phyloP scores from a whole-genome alignment of 2,888 invertebrate species.

The Stenotaenia linearis region DNA sequence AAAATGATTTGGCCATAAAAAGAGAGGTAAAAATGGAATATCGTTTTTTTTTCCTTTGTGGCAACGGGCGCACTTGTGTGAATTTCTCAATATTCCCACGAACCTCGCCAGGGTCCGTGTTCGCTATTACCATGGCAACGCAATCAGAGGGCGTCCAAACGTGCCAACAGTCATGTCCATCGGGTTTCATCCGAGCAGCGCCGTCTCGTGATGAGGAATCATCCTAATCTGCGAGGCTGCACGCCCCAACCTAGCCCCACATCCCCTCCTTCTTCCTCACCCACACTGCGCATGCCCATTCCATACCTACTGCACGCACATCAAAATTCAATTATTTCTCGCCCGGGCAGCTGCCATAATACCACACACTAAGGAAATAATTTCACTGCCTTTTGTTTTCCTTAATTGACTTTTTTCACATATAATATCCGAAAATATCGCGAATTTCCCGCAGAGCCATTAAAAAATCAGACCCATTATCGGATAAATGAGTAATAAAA shows the following conservation, averaged over 20 bases:
- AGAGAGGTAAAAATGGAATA: not conserved
- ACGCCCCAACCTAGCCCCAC: not conserved
- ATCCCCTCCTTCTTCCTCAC: not conserved
- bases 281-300: not conserved
- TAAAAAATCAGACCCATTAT: not conserved
- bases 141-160: slow-evolving; percentile 9
- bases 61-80: not conserved
- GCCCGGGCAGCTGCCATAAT: slow-evolving; percentile 4
- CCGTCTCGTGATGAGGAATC: not conserved
- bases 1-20: not conserved
- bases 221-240: slow-evolving; percentile 9
- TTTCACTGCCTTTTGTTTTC: slow-evolving; percentile 1
- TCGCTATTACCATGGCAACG: not conserved
- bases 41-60: not conserved
- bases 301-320: not conserved
- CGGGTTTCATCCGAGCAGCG: slow-evolving; percentile 9
- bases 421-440: too few relatives aligned
- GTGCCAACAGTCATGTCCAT: slow-evolving; percentile 9
- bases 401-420: not conserved
- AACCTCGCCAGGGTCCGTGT: not conserved
- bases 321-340: slow-evolving; percentile 2
- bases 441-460: not conserved
- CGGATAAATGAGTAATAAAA: not conserved
- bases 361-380: not conserved
- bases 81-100: slow-evolving; percentile 3